A percentile compares a stretch with the other conserved stretches of the same genome.
These are phyloP conservation scores for Lagenorhynchus albirostris DNA, from an alignment of 2,113 vertebrate species.

Conservation along the genomic window DNA sequence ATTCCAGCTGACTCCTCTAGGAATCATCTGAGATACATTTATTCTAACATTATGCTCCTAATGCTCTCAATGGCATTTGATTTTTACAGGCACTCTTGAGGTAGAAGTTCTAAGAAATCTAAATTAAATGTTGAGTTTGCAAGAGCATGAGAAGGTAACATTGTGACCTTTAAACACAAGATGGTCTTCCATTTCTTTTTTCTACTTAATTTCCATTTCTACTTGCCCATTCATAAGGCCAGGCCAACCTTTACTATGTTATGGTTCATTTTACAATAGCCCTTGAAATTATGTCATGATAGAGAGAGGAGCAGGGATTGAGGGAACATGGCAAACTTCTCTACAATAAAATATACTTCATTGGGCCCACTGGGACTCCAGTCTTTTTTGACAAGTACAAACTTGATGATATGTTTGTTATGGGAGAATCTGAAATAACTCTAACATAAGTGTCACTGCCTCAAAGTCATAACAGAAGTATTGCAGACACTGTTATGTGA, in stretches of 20 bases:
- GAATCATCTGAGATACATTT: not conserved
- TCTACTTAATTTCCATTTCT: not conserved
- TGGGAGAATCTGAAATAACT: not conserved
- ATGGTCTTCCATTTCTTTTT: not conserved
- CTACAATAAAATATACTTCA: not conserved
- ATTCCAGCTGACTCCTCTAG: not conserved
- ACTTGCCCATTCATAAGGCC: not conserved
- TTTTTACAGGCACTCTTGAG: not conserved
- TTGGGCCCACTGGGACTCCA: not conserved
- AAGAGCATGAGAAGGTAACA: not conserved
- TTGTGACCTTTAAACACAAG: slow-evolving; percentile 2
- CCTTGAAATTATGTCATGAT: not conserved
- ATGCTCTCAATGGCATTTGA: not conserved
- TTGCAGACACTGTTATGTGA: not conserved
- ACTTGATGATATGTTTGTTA: not conserved
- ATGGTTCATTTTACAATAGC: slow-evolving; percentile 1
- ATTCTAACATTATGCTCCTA: not conserved
- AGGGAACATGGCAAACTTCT: not conserved
- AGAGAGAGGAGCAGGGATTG: not conserved
- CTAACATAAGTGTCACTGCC: not conserved
- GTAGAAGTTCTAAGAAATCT: slow-evolving; percentile 20
- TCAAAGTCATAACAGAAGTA: not conserved
- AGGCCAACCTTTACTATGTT: not conserved
- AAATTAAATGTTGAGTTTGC: slow-evolving; percentile 37
- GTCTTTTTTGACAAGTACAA: not conserved